A percentile compares a stretch with the other conserved stretches of the same genome.
phyloP scores from a whole-genome alignment of 2,888 invertebrate genomes.

The Leptothorax acervorum region DNA sequence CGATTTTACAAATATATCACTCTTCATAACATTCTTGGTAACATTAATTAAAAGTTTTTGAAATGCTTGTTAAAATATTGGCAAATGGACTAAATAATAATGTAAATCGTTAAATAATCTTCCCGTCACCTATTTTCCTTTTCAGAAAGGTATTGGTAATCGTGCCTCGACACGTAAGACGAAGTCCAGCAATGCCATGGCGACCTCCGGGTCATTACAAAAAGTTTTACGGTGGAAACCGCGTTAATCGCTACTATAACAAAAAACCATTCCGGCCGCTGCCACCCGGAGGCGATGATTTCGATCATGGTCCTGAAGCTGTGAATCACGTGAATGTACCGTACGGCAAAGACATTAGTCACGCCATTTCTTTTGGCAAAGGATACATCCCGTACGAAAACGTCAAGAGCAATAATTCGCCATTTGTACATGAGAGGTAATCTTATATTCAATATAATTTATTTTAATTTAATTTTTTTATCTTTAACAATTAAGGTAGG shows the following conservation, averaged over 20 bases:
- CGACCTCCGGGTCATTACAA: slow-evolving; percentile 61
- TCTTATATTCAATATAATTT: not conserved
- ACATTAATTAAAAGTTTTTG: not conserved
- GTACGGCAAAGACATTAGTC: slow-evolving; percentile 78
- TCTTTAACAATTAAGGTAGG: not conserved
- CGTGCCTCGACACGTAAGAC: slow-evolving; percentile 76
- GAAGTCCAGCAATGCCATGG: slow-evolving; percentile 72
- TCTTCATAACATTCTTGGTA: not conserved
- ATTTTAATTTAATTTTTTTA: not conserved
- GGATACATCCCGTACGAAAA: slow-evolving; percentile 81
- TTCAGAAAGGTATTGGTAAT: slow-evolving; percentile 77
- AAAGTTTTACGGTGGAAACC: slow-evolving; percentile 56
- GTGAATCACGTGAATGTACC: slow-evolving; percentile 78
- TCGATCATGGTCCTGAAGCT: slow-evolving; percentile 76
- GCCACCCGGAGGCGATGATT: slow-evolving; percentile 78
- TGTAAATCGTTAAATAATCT: not conserved
- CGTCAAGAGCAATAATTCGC: slow-evolving; percentile 70
- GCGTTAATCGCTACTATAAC: slow-evolving; percentile 32
- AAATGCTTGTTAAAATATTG: not conserved
- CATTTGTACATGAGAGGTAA: slow-evolving; percentile 64
- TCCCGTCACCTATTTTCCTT: not conserved
- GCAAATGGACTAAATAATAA: not conserved
- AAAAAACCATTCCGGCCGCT: slow-evolving; percentile 50
- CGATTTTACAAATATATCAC: not conserved
- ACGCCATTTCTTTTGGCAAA: slow-evolving; percentile 77